These are phyloP conservation scores for Ispidina picta DNA, from an alignment of 2,797 vertebrate species.

Conservation along the genomic window DNA sequence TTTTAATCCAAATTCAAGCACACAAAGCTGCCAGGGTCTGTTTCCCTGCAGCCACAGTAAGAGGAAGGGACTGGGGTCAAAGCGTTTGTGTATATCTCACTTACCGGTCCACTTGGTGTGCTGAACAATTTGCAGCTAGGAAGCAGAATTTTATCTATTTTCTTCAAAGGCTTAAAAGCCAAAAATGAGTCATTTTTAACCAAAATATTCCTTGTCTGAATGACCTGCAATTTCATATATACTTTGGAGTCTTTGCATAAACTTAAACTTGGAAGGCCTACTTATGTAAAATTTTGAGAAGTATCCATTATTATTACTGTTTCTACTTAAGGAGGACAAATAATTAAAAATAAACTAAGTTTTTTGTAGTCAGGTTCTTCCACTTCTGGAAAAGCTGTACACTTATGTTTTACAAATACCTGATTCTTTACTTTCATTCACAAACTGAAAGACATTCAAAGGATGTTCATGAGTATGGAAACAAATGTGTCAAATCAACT, in stretches of 20 bases:
- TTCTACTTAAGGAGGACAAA: not conserved
- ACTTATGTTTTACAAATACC: not conserved
- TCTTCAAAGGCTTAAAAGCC: not conserved
- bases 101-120: not conserved
- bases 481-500: not conserved
- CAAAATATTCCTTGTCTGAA: not conserved
- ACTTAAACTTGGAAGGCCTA: not conserved
- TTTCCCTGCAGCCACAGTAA: not conserved
- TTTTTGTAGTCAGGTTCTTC: not conserved
- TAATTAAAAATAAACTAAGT: not conserved
- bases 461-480: not conserved
- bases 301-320: not conserved
- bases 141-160: not conserved
- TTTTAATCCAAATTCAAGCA: not conserved
- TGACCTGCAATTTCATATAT: not conserved
- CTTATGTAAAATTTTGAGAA: not conserved
- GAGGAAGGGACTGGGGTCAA: not conserved
- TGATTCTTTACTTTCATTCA: not conserved
- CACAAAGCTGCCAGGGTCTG: not conserved
- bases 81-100: accelerated
- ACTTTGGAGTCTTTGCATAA: not conserved
- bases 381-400: not conserved
- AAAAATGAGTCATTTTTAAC: not conserved
- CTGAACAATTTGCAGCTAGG: not conserved
- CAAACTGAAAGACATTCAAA: not conserved